Evolutionary conservation across 2,113 vertebrate genomes (phyloP).

Genomic region (Silurus glanis): DNA sequence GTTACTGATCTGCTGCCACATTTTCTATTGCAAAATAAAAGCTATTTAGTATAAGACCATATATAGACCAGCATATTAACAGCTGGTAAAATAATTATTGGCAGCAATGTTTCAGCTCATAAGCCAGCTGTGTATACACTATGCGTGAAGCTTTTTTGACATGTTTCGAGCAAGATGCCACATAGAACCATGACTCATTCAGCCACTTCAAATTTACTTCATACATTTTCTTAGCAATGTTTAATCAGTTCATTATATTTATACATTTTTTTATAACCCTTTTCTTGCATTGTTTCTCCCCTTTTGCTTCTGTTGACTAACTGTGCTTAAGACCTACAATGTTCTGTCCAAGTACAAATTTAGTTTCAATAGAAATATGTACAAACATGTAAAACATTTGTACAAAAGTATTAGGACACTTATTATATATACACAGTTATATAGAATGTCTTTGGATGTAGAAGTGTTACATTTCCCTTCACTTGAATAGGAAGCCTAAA

Average conservation of each 20-base stretch:
- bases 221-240: background rate
- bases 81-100: background rate
- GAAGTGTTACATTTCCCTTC: too few relatives aligned
- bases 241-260: background rate
- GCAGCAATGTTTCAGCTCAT: background rate
- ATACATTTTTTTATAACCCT: background rate
- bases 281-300: background rate
- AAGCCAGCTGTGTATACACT: background rate
- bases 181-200: background rate
- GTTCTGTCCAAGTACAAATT: background rate
- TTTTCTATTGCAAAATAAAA: background rate
- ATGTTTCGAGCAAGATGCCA: background rate
- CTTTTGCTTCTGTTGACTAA: background rate
- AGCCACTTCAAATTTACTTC: background rate
- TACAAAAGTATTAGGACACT: too few relatives aligned
- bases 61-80: background rate
- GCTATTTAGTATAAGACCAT: background rate
- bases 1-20: background rate
- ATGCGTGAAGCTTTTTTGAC: background rate
- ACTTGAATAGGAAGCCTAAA: too few relatives aligned
- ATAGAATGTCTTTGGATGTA: too few relatives aligned
- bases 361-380: too few relatives aligned
- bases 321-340: background rate
- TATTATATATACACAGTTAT: too few relatives aligned
- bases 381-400: too few relatives aligned